These are phyloP conservation scores for Apodemia duryi DNA, from an alignment of 2,888 invertebrate species.

Conservation along the genomic window DNA sequence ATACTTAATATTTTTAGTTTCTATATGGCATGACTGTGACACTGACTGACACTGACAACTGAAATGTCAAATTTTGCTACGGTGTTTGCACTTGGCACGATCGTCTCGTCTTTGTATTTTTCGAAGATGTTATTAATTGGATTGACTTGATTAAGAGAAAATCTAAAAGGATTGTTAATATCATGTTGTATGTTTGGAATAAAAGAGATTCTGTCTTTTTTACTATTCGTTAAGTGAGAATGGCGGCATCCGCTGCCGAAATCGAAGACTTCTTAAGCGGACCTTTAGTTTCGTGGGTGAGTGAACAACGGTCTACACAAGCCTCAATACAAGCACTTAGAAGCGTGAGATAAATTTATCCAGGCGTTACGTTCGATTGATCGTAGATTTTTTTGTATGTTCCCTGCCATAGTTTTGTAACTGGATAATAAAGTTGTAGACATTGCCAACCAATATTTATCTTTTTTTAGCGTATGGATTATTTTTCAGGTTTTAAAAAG, in stretches of 20 bases:
- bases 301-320: constrained; percentile 69
- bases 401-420: neutral
- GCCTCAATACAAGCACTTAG: constrained; percentile 52
- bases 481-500: neutral
- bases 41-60: neutral
- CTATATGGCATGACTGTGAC: too few species aligned
- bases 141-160: constrained; percentile 39
- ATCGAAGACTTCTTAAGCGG: constrained; percentile 91
- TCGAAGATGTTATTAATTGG: constrained; percentile 55
- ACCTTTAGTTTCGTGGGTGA: constrained; percentile 92
- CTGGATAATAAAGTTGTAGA: neutral
- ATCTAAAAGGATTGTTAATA: constrained; percentile 48
- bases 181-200: constrained; percentile 54
- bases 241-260: constrained; percentile 84
- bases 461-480: neutral
- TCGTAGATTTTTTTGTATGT: constrained; percentile 24
- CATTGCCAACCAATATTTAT: neutral
- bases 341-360: constrained; percentile 56
- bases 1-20: too few species aligned
- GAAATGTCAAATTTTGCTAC: constrained; percentile 35
- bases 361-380: constrained; percentile 53
- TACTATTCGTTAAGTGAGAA: constrained; percentile 66
- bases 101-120: constrained; percentile 43
- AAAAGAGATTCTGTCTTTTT: constrained; percentile 53
- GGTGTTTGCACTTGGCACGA: constrained; percentile 36